These are phyloP conservation scores for Rafetus swinhoei DNA, from an alignment of 2,113 vertebrate species.

Conservation along the genomic window DNA sequence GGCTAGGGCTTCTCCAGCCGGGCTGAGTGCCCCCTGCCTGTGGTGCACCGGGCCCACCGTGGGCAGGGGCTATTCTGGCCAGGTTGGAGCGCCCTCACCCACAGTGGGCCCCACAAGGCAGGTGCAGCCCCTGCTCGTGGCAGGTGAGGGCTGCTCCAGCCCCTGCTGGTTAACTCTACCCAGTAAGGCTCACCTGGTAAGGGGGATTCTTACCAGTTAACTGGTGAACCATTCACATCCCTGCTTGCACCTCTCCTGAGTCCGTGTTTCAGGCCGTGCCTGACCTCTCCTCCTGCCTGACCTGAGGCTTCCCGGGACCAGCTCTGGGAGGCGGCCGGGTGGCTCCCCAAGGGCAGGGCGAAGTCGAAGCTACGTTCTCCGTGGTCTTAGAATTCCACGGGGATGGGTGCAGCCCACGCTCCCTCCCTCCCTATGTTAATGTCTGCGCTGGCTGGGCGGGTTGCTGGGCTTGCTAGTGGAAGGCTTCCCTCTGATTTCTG, in stretches of 20 bases:
- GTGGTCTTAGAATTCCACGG: neutral
- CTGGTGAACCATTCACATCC: too few relatives aligned
- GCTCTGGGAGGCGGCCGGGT: neutral
- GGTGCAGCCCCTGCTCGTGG: too few relatives aligned
- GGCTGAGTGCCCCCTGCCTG: too few relatives aligned
- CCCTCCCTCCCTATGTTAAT: slow-evolving; percentile 8
- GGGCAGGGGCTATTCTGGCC: too few relatives aligned
- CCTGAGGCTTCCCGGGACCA: neutral
- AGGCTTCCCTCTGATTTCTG: slow-evolving; percentile 12
- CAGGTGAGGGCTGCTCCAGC: too few relatives aligned
- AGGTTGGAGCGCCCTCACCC: too few relatives aligned
- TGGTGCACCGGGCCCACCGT: too few relatives aligned
- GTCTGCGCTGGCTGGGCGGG: neutral
- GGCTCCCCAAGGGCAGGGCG: neutral
- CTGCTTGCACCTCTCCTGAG: neutral
- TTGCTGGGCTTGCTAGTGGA: neutral
- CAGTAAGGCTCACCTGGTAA: too few relatives aligned
- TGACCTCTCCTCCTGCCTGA: rapidly evolving
- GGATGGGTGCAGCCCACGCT: neutral
- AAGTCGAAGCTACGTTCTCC: neutral
- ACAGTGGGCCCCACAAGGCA: too few relatives aligned
- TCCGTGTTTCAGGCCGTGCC: neutral
- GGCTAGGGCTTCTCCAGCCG: too few relatives aligned
- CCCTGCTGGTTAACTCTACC: too few relatives aligned
- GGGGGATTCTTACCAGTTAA: too few relatives aligned